Base-by-base conservation (phyloP, 1,140 invertebrate genomes). In the Conus ventricosus region DNA sequence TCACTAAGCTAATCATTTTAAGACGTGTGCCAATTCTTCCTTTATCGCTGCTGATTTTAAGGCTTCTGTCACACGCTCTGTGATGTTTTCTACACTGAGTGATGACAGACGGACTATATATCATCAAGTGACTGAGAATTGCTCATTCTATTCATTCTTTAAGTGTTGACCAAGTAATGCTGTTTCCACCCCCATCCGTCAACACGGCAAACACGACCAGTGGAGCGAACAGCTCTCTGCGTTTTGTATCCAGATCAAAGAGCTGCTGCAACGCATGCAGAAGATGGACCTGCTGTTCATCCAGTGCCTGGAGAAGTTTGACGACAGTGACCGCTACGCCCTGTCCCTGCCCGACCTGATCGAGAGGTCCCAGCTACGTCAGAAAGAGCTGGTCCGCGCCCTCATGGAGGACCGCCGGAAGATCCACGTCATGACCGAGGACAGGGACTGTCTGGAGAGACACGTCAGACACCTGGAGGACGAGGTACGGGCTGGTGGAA, bases 221-320 rank as follows among this genome's bases (percentile, higher is more conserved):
- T n/a, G 67, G 67, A 20, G 15, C 4, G 39, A 39, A 39, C 39
- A 39, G 39, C 39, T 39, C 39, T 39, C n/a, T 71, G n/a, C 76
- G 39, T 54, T 0, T 82, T 54, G 11, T 20, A 17, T 25, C 11
- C 88, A 89, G 88, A 25, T 88, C 11, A 75, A 60, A n/a, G 89
- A 90, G 51, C 84, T 90, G 20, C 81, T 90, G 39, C 25, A 76
- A 11, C 60, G 89, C 15, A 75, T 76, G 17, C 85, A 87, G 53
- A 88, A 87, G 25, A 80, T 90, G 85, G 89, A 90, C 88, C 57
- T 75, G 25, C 71, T 90, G 60, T 88, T 90, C 71, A 76, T 90
- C 75, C 81, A 90, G 39, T 90, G 89, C 86, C 54, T 88, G 80
- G 88, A 90, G 54, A 88, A 88, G 78, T 90, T 90, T 78, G 89